Percentiles rank a stretch among this genome's conserved stretches.
These are phyloP conservation scores for Yponomeuta cagnagella DNA, from an alignment of 2,888 invertebrate genomes.

Conservation along the genomic window DNA sequence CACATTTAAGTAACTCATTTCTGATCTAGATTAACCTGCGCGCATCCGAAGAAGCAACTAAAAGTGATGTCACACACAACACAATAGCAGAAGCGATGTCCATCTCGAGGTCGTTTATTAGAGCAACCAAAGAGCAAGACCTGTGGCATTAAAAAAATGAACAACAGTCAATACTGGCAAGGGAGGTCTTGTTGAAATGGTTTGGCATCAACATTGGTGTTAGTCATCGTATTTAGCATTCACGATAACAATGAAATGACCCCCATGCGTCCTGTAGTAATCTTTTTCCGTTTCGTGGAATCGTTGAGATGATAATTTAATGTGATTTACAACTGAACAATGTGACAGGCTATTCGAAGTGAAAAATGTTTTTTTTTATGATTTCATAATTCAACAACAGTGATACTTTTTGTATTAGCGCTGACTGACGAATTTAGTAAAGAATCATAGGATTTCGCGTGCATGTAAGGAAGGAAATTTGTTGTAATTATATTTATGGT, in stretches of 20 bases:
- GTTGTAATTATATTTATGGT: no score
- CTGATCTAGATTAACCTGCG: background rate
- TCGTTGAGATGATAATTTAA: background rate
- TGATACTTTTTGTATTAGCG: no score
- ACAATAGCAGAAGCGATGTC: background rate
- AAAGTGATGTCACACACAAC: background rate
- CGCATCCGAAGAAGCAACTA: background rate
- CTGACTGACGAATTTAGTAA: no score
- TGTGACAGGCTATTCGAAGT: background rate
- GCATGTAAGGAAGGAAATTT: no score
- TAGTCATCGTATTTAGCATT: background rate
- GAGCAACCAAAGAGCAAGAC: background rate
- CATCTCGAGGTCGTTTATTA: background rate
- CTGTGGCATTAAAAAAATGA: background rate
- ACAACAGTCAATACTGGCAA: background rate
- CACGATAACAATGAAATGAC: background rate
- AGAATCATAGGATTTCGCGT: no score
- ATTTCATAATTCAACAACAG: no score
- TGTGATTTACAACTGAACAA: background rate
- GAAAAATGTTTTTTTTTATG: no score
- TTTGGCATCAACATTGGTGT: background rate
- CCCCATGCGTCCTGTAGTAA: background rate
- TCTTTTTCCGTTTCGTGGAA: background rate
- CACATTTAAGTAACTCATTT: background rate
- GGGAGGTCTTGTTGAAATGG: background rate